These are phyloP conservation scores for Scleropages formosus DNA, from an alignment of 2,797 vertebrate species.

Conservation along the genomic window DNA sequence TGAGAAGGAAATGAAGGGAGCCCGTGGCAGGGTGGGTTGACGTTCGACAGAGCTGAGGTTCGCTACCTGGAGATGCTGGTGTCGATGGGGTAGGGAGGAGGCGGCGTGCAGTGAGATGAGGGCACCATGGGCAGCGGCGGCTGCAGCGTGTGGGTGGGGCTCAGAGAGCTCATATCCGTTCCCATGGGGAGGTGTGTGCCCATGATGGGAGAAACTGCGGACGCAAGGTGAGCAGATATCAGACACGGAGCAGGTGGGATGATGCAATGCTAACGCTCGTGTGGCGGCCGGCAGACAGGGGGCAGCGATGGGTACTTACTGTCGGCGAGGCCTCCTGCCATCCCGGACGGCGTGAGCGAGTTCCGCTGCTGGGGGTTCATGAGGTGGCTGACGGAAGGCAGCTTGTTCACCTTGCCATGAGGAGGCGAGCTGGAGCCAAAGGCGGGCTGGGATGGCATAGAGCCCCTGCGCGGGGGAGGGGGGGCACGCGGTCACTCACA, in stretches of 20 bases:
- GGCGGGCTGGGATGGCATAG: constrained; percentile 81
- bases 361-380: constrained; percentile 98
- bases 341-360: constrained; percentile 87
- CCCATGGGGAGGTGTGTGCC: constrained; percentile 91
- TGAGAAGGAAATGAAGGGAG: neutral
- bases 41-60: constrained; percentile 37
- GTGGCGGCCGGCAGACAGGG: neutral
- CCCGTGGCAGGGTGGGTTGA: neutral
- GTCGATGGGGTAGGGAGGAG: constrained; percentile 97
- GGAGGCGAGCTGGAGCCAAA: constrained; percentile 88
- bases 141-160: constrained; percentile 90
- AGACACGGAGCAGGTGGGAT: neutral
- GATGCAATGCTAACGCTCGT: too few relatives aligned
- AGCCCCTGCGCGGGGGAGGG: constrained; percentile 67
- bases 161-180: constrained; percentile 93
- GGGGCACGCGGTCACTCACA: too few relatives aligned
- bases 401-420: constrained; percentile 92
- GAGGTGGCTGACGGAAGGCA: constrained; percentile 97
- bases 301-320: constrained; percentile 73
- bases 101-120: constrained; percentile 96
- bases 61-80: constrained; percentile 98
- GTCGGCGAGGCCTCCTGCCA: constrained; percentile 87
- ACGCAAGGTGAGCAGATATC: constrained; percentile 52
- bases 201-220: constrained; percentile 94
- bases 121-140: constrained; percentile 92